A percentile compares a stretch with the other conserved stretches of the same genome.
These are phyloP conservation scores for Glaucomys volans DNA, from an alignment of 2,113 vertebrate genomes.

Conservation along the genomic window DNA sequence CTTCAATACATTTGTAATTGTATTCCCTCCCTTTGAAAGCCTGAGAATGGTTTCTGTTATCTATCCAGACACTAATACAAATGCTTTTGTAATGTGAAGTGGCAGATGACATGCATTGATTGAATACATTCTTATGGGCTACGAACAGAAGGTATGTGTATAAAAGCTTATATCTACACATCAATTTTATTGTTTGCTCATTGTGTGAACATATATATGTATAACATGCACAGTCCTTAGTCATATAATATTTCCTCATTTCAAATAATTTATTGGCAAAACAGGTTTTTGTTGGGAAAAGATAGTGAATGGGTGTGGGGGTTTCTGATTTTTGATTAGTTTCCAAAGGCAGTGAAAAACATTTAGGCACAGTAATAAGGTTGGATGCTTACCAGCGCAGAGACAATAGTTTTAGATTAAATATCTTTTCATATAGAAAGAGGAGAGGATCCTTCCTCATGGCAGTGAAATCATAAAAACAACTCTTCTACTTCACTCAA, in stretches of 20 bases:
- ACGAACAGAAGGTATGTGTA: not conserved
- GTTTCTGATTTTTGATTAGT: not conserved
- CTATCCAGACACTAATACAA: not conserved
- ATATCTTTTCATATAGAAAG: not conserved
- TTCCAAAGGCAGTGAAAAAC: constrained; percentile 35
- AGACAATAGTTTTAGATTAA: constrained; percentile 50
- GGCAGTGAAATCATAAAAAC: constrained; percentile 25
- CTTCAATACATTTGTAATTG: not conserved
- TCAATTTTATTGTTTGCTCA: not conserved
- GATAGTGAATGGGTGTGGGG: not conserved
- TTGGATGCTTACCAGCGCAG: not conserved
- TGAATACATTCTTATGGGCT: not conserved
- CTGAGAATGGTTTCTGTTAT: not conserved
- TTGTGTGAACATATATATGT: not conserved
- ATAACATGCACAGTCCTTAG: not conserved
- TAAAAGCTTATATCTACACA: not conserved
- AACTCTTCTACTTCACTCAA: not conserved
- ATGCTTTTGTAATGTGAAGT: constrained; percentile 4
- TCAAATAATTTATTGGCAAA: not conserved
- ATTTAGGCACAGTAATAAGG: constrained; percentile 30
- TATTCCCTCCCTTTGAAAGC: constrained; percentile 25
- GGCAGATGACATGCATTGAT: not conserved
- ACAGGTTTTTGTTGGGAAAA: not conserved
- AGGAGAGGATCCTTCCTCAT: not conserved
- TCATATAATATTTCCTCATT: not conserved